A percentile compares a stretch with the other conserved stretches of the same genome.
Conservation (phyloP, 37 sponge, comb jelly and placozoan genomes). For the Axinella damicornis region DNA sequence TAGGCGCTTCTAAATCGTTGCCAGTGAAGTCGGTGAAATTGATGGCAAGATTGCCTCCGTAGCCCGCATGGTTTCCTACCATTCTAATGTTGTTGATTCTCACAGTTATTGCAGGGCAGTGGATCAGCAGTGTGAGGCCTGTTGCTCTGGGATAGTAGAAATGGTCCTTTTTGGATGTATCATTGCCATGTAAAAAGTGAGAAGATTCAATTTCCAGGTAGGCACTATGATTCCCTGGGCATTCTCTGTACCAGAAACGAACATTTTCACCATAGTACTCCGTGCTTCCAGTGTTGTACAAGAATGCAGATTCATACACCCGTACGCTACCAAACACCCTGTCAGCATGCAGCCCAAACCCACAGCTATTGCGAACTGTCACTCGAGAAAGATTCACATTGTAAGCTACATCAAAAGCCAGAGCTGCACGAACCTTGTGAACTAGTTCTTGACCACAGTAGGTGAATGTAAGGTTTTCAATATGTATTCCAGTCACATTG, state of each 20-base stretch:
- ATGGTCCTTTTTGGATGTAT: background rate
- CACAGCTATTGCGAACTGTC: background rate
- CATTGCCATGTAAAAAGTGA: background rate
- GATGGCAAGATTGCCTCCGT: constrained; percentile 13
- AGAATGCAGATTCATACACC: background rate
- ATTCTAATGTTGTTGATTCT: background rate
- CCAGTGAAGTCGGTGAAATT: background rate
- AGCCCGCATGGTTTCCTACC: background rate
- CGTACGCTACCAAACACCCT: background rate
- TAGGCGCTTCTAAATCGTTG: background rate
- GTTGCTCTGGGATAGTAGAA: background rate
- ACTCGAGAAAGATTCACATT: background rate
- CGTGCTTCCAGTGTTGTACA: background rate
- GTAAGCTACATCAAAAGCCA: background rate
- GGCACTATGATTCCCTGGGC: background rate
- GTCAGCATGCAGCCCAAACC: constrained; percentile 11
- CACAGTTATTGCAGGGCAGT: background rate
- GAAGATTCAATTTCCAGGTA: background rate
- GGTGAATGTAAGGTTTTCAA: background rate
- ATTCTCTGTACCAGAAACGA: background rate
- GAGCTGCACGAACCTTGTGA: background rate
- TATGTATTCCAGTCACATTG: background rate
- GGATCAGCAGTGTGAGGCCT: background rate
- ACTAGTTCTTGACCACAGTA: background rate
- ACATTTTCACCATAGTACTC: constrained; percentile 3